phyloP scores from a whole-genome alignment of 2,113 vertebrate species.

The Pholis gunnellus region DNA sequence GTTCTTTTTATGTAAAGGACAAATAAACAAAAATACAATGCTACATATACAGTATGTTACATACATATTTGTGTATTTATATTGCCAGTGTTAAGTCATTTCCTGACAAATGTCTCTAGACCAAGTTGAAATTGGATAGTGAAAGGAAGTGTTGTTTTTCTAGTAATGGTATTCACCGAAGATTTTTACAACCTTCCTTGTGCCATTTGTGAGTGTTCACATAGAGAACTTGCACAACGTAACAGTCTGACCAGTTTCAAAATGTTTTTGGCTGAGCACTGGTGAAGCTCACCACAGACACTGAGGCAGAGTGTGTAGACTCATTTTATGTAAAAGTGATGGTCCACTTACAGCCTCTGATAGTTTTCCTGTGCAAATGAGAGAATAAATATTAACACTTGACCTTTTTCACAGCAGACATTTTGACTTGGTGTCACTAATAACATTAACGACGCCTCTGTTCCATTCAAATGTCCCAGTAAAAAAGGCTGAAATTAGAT shows the following conservation, averaged over 20 bases:
- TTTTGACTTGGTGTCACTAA: neutral
- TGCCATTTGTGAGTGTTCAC: neutral
- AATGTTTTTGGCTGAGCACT: too few relatives aligned
- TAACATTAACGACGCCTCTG: neutral
- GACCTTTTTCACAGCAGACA: neutral
- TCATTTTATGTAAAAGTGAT: neutral
- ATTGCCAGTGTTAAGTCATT: neutral
- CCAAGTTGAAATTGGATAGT: neutral
- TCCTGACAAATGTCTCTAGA: neutral
- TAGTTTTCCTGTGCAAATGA: conserved; percentile 10
- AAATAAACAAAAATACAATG: conserved; percentile 1
- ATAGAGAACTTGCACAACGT: neutral
- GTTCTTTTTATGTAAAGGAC: neutral
- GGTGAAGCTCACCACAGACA: neutral
- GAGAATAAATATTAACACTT: conserved; percentile 8
- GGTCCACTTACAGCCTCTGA: neutral
- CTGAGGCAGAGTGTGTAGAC: neutral
- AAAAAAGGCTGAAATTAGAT: conserved; percentile 8
- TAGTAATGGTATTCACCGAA: neutral
- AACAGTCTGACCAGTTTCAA: neutral
- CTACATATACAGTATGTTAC: neutral
- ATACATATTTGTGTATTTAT: neutral
- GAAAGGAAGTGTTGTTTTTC: neutral
- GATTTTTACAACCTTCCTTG: neutral
- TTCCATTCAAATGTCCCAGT: neutral